phyloP scores from a whole-genome alignment of 2,797 vertebrate species.

The Antrozous pallidus region DNA sequence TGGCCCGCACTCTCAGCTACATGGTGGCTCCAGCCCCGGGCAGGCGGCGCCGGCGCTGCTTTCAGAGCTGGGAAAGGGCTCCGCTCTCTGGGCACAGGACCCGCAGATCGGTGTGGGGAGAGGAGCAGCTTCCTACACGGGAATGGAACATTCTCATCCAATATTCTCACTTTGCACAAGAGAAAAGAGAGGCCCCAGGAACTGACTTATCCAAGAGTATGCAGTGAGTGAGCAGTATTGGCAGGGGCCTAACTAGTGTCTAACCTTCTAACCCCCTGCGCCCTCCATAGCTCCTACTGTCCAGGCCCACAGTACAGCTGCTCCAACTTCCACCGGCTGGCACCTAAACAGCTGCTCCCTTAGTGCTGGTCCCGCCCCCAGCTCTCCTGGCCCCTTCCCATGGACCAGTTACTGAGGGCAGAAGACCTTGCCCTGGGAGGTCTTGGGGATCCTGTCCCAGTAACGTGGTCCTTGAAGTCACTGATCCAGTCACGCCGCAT shows the following conservation, averaged over 20 bases:
- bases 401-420: background rate
- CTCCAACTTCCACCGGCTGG: background rate
- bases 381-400: background rate
- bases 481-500: background rate
- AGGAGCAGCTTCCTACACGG: background rate
- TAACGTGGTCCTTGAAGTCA: background rate
- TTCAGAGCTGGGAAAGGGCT: background rate
- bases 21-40: no score
- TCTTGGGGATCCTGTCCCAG: background rate
- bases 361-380: background rate
- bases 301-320: background rate
- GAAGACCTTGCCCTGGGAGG: background rate
- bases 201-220: background rate
- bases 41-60: background rate
- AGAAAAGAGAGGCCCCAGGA: background rate
- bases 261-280: background rate
- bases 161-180: background rate
- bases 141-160: background rate
- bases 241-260: background rate
- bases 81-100: background rate
- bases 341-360: background rate
- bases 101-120: background rate
- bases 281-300: background rate
- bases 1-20: fast-evolving
- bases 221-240: background rate